Percentiles rank a stretch among this genome's conserved stretches.
Conservation (phyloP, 1,140 invertebrate species). For the Sesamia nonagrioides region DNA sequence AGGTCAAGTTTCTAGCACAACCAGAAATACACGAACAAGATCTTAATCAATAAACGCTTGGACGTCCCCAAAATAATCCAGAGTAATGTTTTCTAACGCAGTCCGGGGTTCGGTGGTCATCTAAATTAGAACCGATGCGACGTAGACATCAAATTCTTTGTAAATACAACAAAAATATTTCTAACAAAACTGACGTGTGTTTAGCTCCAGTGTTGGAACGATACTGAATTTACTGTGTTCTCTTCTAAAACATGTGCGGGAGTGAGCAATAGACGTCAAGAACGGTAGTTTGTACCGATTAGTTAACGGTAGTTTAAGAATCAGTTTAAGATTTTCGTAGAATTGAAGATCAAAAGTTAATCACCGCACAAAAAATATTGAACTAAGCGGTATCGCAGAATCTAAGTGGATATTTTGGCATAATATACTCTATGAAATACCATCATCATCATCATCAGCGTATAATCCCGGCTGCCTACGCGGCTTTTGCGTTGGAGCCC, state of each 20-base stretch:
- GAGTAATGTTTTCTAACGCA: conserved; percentile 4
- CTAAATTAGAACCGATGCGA: conserved; percentile 9
- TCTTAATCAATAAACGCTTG: background rate
- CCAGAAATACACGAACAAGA: conserved; percentile 34
- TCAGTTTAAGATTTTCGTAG: background rate
- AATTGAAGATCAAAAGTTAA: background rate
- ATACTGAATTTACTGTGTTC: conserved; percentile 38
- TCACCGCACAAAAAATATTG: no score
- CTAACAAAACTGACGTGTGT: conserved; percentile 1
- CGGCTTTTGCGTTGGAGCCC: no score
- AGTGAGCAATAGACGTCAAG: background rate
- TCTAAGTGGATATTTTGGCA: no score
- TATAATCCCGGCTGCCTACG: no score
- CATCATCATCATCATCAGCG: no score
- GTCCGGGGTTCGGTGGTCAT: conserved; percentile 3
- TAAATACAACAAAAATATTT: background rate
- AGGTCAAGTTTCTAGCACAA: conserved; percentile 32
- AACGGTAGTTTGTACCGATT: conserved; percentile 8
- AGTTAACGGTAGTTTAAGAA: conserved; percentile 15
- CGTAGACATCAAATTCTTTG: conserved; percentile 2
- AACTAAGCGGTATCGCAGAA: no score
- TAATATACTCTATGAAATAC: no score
- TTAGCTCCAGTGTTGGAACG: conserved; percentile 15
- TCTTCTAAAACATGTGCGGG: conserved; percentile 46
- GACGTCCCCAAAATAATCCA: conserved; percentile 24